phyloP scores from a whole-genome alignment of 2,888 invertebrate species.

The Scrobipalpa costella region DNA sequence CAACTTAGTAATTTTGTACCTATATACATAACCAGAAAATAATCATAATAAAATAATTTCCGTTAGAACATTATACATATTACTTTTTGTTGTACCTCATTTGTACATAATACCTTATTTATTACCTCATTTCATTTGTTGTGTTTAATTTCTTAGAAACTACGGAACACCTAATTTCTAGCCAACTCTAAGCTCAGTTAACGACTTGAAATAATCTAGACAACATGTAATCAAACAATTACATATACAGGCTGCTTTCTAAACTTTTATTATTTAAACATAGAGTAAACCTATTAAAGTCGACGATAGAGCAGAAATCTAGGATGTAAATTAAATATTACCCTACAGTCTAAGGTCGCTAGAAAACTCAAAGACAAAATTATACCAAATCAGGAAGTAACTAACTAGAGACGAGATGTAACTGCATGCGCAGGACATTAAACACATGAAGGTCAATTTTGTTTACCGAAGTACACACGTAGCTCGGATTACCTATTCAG shows the following conservation, averaged over 20 bases:
- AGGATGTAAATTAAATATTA: background rate
- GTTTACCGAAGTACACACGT: constrained; percentile 43
- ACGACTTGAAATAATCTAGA: no score
- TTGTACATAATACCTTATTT: no score
- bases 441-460: constrained; percentile 53
- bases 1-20: no score
- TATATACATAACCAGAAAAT: no score
- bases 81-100: no score
- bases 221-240: background rate
- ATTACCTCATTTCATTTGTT: no score
- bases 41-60: no score
- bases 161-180: no score
- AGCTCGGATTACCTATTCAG: constrained; percentile 48
- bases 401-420: constrained; percentile 6
- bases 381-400: constrained; percentile 4
- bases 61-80: no score
- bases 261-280: background rate
- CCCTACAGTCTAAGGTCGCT: background rate
- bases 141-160: background rate
- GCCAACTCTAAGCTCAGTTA: no score
- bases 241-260: background rate
- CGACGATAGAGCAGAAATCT: background rate
- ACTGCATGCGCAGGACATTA: constrained; percentile 22
- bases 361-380: background rate
- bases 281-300: background rate